Base-by-base conservation (phyloP, 1,140 invertebrate species). In the Agrypnia vestita region DNA sequence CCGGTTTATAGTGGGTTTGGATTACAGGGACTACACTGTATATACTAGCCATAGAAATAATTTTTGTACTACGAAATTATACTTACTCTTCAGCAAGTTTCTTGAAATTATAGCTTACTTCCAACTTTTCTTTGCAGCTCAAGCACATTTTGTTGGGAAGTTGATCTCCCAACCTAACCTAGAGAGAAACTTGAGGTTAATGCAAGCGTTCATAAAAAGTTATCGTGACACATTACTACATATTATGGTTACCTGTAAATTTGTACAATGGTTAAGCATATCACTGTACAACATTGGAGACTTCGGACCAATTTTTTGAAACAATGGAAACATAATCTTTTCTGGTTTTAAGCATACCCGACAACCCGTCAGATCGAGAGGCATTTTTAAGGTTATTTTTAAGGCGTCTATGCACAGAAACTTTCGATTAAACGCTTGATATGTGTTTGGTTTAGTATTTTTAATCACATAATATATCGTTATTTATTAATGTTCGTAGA, bases 21-120 rank as follows among this genome's bases (percentile, higher is more conserved):
- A n/a, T n/a, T n/a, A n/a, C n/a, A n/a, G n/a, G n/a, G n/a, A n/a
- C n/a, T n/a, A n/a, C n/a, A n/a, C n/a, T n/a, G n/a, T n/a, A n/a
- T n/a, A n/a, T 35, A 35, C 6, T 35, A 35, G 25, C 6, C 25
- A 6, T 35, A 35, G 25, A 35, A 35, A 35, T 6, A 35, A 35
- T 35, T 35, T 35, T n/a, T 35, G 25, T 3, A 3, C 6, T 35
- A 35, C 25, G 6, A 51, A 13, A 15, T n/a, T 49, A 19, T 71
- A 71, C 78, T 80, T 25, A 80, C 78, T 74, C 43, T 67, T 80
- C 78, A 17, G 78, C 78, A 43, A 80, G 61, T 43, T 44, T 80
- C 47, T 75, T 80, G 25, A 80, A 80, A 9, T 55, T 51, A 49
- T 25, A 80, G 1, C 17, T 17, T 53, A n/a, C 49, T 80, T 80